Base-by-base conservation (phyloP, 2,888 invertebrate genomes). In the Salticus scenicus region DNA sequence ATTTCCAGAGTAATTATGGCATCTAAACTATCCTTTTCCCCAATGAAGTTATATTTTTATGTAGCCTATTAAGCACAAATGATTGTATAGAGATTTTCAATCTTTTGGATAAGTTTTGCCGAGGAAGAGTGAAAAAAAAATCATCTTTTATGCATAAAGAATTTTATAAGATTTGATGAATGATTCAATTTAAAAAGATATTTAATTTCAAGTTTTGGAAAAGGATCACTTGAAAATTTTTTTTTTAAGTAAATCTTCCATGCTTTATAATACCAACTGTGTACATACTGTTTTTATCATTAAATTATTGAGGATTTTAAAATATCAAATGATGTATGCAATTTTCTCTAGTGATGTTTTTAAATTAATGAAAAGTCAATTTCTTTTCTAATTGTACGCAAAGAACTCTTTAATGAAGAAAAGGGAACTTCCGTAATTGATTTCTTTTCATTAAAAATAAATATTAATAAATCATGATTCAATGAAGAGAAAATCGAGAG, bases 1-100 rank as follows among this genome's bases (percentile, higher is more conserved):
- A 81, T 69, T 75, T 82, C 63, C 47, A 33, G 42, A 82, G 82
- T 76, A 80, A 80, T 80, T 75, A 82, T 82, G 42, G 82, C 24
- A 74, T 63, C 28, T 28, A 30, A 66, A 37, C 51, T 80, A 31
- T 31, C 30, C 41, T 66, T 72, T 80, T 80, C 47, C 31, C 31
- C 42, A 51, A 72, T 42, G 37, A 28, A 64, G 72, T 66, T 72
- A 80, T 66, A 80, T 42, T 72, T 79, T 42, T 64, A 64, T 71
- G 66, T 20, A 72, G n/a, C 33, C 79, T 80, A 80, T 73, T 80
- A 73, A 80, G 73, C 47, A 31, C 63, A 73, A 80, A 73, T 80
- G 79, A 80, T 71, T 41, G 20, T 17, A 2, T 24, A 12, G 24
- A 57, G 57, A 12, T 57, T 57, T 57, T 24, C 24, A 57, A 57